Percentiles rank a stretch among this genome's conserved stretches.
Evolutionary conservation across 2,113 vertebrate genomes (phyloP).

Genomic region (Ceyx margarethae): DNA sequence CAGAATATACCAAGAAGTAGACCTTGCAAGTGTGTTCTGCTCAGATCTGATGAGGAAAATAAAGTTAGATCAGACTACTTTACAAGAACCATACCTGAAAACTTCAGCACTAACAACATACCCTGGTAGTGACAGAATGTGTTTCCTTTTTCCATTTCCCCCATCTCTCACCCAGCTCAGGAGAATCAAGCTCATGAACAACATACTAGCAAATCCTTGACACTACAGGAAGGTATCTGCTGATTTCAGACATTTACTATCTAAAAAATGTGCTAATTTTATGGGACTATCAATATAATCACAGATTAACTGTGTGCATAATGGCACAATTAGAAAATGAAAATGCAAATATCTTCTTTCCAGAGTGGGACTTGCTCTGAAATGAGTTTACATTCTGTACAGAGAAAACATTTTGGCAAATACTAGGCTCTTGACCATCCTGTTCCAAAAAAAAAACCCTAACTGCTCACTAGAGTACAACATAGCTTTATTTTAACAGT

Average conservation of each 20-base stretch:
- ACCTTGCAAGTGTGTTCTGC: background rate
- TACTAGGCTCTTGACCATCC: background rate
- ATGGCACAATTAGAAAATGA: background rate
- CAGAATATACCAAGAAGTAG: background rate
- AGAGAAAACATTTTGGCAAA: background rate
- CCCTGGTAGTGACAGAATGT: background rate
- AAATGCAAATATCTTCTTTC: background rate
- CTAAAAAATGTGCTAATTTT: background rate
- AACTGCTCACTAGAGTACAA: background rate
- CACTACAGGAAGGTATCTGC: background rate
- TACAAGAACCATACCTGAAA: background rate
- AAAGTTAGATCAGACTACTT: background rate
- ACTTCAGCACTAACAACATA: background rate
- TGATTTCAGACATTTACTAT: background rate
- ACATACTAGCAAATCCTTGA: background rate
- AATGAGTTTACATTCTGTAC: background rate
- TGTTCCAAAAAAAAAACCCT: background rate
- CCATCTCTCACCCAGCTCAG: background rate
- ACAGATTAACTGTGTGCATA: background rate
- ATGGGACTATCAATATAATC: background rate
- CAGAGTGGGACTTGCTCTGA: background rate
- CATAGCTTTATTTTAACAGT: background rate
- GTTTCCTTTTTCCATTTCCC: background rate
- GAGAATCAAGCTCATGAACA: background rate
- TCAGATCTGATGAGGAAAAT: background rate